Evolutionary conservation across 2,113 vertebrate genomes (phyloP).

Genomic region (Salvelinus sp.): DNA sequence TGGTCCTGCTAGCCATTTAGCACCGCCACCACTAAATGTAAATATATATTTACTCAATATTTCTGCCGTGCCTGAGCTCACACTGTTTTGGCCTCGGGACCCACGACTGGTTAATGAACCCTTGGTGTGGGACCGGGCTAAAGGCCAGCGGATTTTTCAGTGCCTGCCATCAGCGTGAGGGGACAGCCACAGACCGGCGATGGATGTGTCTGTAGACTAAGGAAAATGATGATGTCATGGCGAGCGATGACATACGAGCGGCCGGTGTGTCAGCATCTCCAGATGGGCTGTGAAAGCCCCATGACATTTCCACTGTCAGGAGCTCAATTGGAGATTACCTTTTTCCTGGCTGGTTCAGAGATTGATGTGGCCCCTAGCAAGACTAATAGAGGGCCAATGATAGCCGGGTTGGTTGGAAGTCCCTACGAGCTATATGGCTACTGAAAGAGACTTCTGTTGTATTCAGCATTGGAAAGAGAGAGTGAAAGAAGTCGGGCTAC

Average conservation of each 20-base stretch:
- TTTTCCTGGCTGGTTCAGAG: conserved; percentile 38
- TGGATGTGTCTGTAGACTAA: conserved; percentile 12
- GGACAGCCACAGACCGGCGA: not conserved
- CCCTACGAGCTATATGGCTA: conserved; percentile 1
- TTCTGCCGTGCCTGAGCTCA: not conserved
- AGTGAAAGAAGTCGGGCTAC: conserved; percentile 17
- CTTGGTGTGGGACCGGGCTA: not conserved
- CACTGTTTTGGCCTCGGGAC: not conserved
- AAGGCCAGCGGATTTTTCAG: conserved; percentile 23
- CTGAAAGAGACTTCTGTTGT: not conserved
- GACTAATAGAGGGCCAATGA: conserved; percentile 43
- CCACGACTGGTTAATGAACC: conserved; percentile 18
- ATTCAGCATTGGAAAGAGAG: not conserved
- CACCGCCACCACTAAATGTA: not conserved
- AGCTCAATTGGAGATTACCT: conserved; percentile 51
- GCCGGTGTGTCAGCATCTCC: conserved; percentile 32
- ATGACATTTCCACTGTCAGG: conserved; percentile 50
- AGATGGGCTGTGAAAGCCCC: conserved; percentile 47
- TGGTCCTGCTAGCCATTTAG: not conserved
- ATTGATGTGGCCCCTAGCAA: conserved; percentile 46
- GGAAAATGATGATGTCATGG: conserved; percentile 31
- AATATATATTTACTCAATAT: not conserved
- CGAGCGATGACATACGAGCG: conserved; percentile 27
- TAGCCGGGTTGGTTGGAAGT: conserved; percentile 15
- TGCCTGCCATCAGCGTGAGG: conserved; percentile 11